Conservation (phyloP, 2,888 invertebrate species). For the Ormyrus labotus region DNA sequence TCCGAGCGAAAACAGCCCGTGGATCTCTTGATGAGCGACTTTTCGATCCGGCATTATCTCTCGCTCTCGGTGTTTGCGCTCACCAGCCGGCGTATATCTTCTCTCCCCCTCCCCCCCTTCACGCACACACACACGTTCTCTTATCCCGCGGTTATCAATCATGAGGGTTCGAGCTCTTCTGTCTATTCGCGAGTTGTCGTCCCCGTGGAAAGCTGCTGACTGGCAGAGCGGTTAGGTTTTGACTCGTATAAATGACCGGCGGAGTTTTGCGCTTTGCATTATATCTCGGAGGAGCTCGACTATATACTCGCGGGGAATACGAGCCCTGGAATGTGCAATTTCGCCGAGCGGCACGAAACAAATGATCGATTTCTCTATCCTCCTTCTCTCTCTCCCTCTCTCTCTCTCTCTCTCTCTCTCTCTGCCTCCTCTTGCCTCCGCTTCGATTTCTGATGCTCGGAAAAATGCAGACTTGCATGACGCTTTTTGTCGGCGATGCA, state of each 20-base stretch:
- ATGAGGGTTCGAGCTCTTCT: not conserved
- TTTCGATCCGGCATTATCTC: not conserved
- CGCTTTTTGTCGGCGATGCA: too few relatives aligned
- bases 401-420: too few relatives aligned
- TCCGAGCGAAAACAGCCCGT: constrained; percentile 34
- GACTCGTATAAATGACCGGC: constrained; percentile 62
- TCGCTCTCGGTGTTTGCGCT: not conserved
- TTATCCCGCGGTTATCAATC: constrained; percentile 20
- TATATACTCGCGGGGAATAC: too few relatives aligned
- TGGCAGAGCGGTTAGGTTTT: constrained; percentile 60
- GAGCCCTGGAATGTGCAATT: too few relatives aligned
- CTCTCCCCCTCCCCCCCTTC: not conserved
- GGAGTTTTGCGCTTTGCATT: constrained; percentile 26
- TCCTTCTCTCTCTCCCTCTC: too few relatives aligned
- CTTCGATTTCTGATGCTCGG: too few relatives aligned
- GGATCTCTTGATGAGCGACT: constrained; percentile 19
- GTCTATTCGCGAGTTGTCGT: constrained; percentile 1
- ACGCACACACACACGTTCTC: not conserved
- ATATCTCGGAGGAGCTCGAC: not conserved
- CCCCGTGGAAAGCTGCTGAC: constrained; percentile 58
- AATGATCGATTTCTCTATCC: too few relatives aligned
- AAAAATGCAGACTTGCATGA: too few relatives aligned
- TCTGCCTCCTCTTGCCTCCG: too few relatives aligned
- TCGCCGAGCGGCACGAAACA: too few relatives aligned
- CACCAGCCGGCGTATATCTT: not conserved